A percentile compares a stretch with the other conserved stretches of the same genome.
phyloP scores from a whole-genome alignment of 2,797 vertebrate species.

The Rhinophrynus dorsalis region DNA sequence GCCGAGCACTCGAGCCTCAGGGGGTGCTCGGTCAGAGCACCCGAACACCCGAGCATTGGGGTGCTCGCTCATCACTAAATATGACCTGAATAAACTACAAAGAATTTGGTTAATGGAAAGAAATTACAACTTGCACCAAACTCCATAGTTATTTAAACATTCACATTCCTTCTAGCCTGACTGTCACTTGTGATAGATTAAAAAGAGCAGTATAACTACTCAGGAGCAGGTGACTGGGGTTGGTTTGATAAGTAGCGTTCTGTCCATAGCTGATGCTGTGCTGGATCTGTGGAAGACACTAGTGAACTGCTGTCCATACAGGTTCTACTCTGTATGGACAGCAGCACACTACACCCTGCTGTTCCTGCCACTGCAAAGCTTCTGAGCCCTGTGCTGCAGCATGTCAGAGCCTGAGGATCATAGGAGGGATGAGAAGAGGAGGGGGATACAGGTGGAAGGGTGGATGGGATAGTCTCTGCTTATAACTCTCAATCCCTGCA shows the following conservation, averaged over 20 bases:
- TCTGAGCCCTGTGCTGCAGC: conserved; percentile 39
- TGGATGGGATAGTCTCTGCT: conserved; percentile 35
- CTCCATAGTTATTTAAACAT: background rate
- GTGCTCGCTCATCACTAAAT: no score
- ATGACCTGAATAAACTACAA: background rate
- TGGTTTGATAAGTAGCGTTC: background rate
- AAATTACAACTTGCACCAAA: background rate
- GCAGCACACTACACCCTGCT: conserved; percentile 18
- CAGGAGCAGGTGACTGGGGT: conserved; percentile 5
- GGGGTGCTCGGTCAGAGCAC: no score
- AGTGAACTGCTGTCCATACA: no score
- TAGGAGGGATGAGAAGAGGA: conserved; percentile 28
- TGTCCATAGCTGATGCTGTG: background rate
- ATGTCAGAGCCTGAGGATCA: conserved; percentile 38
- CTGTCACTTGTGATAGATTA: no score
- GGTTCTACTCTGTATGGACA: conserved; percentile 24
- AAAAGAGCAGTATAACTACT: conserved; percentile 23
- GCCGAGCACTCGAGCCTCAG: no score
- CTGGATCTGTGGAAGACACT: conserved; percentile 33
- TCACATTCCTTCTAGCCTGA: no score
- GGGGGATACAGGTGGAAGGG: conserved; percentile 30
- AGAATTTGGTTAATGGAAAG: background rate
- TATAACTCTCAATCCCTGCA: conserved; percentile 48
- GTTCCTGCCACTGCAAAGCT: conserved; percentile 40
- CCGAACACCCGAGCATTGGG: no score